Percentiles rank a stretch among this genome's conserved stretches.
phyloP scores from a whole-genome alignment of 2,888 invertebrate species.

The Pseudococcus jackbeardsleyi region DNA sequence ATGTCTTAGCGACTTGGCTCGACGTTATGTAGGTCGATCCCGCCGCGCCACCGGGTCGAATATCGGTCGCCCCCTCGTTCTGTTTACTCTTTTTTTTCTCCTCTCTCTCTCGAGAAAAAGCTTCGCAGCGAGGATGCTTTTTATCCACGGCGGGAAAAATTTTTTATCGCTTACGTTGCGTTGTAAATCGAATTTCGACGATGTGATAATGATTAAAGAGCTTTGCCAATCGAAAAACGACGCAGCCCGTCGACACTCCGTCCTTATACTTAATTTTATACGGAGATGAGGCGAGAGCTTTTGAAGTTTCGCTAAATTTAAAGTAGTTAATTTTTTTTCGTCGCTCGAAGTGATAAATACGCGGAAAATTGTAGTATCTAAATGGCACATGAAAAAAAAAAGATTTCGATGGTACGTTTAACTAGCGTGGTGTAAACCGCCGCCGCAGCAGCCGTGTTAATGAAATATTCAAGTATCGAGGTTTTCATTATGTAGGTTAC shows the following conservation, averaged over 20 bases:
- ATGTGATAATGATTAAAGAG: constrained; percentile 23
- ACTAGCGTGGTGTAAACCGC: neutral
- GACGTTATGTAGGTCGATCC: neutral
- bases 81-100: neutral
- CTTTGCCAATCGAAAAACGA: constrained; percentile 1
- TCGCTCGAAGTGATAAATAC: constrained; percentile 15
- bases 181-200: neutral
- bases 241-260: neutral
- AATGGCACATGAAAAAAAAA: neutral
- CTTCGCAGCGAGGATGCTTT: neutral
- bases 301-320: neutral
- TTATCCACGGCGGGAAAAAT: neutral
- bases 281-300: neutral
- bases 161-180: neutral
- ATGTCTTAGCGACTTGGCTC: neutral
- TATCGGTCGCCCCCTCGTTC: neutral
- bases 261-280: neutral
- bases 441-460: neutral
- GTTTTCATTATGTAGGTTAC: constrained; percentile 44
- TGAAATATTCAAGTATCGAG: constrained; percentile 36
- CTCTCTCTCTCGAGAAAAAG: neutral
- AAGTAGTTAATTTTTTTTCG: constrained; percentile 23
- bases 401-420: neutral
- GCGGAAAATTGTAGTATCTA: constrained; percentile 15
- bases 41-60: neutral